Evolutionary conservation across 2,888 invertebrate genomes (phyloP).

Genomic region (Celastrina argiolus): DNA sequence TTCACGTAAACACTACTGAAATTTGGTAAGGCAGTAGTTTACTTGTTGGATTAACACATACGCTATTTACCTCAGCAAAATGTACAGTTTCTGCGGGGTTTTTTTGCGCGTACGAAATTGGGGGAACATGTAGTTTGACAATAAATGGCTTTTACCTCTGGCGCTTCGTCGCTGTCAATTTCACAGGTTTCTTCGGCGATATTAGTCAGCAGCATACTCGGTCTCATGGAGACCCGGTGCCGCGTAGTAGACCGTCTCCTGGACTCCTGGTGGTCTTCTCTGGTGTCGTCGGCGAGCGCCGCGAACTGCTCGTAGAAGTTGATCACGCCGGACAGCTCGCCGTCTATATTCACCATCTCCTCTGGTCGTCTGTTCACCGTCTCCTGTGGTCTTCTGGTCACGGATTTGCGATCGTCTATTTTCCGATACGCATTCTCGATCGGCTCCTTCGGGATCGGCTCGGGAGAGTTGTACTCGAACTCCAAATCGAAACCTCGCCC

Average conservation of each 20-base stretch:
- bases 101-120: too few relatives aligned
- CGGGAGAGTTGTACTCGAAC: conserved; percentile 52
- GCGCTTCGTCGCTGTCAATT: conserved; percentile 49
- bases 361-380: conserved; percentile 35
- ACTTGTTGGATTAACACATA: too few relatives aligned
- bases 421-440: conserved; percentile 48
- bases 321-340: conserved; percentile 49
- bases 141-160: conserved; percentile 48
- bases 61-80: too few relatives aligned
- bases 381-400: conserved; percentile 35
- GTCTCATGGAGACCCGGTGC: conserved; percentile 63
- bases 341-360: conserved; percentile 43
- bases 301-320: conserved; percentile 73
- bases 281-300: conserved; percentile 52
- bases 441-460: conserved; percentile 43
- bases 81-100: too few relatives aligned
- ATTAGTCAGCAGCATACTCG: conserved; percentile 62
- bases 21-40: too few relatives aligned
- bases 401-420: conserved; percentile 44
- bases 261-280: conserved; percentile 48
- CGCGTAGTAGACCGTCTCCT: conserved; percentile 46
- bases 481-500: conserved; percentile 68
- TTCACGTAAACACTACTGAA: too few relatives aligned
- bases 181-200: conserved; percentile 64
- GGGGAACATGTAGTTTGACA: too few relatives aligned